A percentile compares a stretch with the other conserved stretches of the same genome.
Evolutionary conservation across 2,888 invertebrate species (phyloP).

Genomic region (Cactoblastis cactorum): DNA sequence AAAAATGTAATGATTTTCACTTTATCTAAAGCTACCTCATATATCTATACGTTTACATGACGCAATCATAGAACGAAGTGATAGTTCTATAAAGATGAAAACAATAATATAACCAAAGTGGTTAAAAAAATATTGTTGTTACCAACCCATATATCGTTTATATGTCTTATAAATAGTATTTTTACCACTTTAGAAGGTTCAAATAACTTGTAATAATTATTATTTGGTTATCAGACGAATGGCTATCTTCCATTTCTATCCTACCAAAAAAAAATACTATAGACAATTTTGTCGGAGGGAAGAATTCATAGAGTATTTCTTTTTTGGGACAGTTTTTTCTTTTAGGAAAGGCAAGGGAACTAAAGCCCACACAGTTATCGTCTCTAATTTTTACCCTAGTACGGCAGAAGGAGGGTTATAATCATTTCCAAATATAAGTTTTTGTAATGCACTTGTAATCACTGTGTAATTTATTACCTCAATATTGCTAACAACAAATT

Average conservation of each 20-base stretch:
- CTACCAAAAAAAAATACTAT: constrained; percentile 31
- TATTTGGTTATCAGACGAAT: constrained; percentile 57
- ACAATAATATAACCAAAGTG: constrained; percentile 68
- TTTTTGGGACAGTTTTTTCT: background rate
- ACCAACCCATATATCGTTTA: constrained; percentile 38
- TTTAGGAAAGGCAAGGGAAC: background rate
- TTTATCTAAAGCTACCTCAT: constrained; percentile 37
- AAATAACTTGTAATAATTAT: constrained; percentile 24
- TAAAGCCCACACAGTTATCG: background rate
- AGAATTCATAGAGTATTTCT: too few relatives aligned
- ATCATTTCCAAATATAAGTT: too few relatives aligned
- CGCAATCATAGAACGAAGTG: constrained; percentile 71
- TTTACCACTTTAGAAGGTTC: constrained; percentile 17
- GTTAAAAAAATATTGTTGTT: constrained; percentile 31
- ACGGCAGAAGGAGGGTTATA: too few relatives aligned
- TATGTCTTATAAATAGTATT: constrained; percentile 21
- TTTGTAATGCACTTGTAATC: too few relatives aligned
- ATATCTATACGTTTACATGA: constrained; percentile 68
- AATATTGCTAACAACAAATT: too few relatives aligned
- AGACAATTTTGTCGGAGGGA: constrained; percentile 16
- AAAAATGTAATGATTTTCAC: constrained; percentile 27
- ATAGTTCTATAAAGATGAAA: constrained; percentile 61
- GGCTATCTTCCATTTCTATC: constrained; percentile 56
- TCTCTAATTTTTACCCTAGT: too few relatives aligned
- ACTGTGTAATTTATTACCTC: too few relatives aligned